These are phyloP conservation scores for Hippocampus barbouri DNA, from an alignment of 2,113 vertebrate genomes.

Conservation along the genomic window DNA sequence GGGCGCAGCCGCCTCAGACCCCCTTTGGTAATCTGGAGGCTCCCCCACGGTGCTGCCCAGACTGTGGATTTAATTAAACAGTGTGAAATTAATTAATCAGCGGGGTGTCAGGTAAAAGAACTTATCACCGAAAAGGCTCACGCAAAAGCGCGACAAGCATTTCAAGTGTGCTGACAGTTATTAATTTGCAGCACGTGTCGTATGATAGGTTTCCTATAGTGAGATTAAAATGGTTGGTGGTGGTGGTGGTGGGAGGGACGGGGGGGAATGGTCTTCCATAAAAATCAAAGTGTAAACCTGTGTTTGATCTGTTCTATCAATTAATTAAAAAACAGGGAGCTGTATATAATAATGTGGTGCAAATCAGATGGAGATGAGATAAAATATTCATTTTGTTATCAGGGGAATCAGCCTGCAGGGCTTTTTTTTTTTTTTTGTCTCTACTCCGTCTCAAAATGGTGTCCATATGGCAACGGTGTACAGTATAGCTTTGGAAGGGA, in stretches of 20 bases:
- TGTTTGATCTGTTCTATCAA: conserved; percentile 79
- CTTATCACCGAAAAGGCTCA: conserved; percentile 59
- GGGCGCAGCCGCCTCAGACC: conserved; percentile 57
- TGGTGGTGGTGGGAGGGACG: neutral
- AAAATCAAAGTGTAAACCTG: conserved; percentile 75
- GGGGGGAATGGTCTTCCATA: conserved; percentile 49
- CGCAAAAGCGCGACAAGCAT: conserved; percentile 58
- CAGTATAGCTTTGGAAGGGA: conserved; percentile 67
- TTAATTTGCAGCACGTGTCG: conserved; percentile 52
- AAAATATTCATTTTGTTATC: conserved; percentile 79
- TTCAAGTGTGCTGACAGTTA: conserved; percentile 63
- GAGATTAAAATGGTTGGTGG: conserved; percentile 48
- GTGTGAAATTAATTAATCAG: conserved; percentile 76
- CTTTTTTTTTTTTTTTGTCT: conserved; percentile 59
- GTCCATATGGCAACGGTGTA: conserved; percentile 78
- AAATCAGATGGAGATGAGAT: conserved; percentile 82
- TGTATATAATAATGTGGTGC: conserved; percentile 76
- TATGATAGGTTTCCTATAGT: conserved; percentile 49
- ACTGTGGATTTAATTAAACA: conserved; percentile 77
- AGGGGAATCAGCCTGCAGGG: conserved; percentile 75
- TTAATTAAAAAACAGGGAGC: conserved; percentile 72
- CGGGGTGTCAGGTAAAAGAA: conserved; percentile 66
- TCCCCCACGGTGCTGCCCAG: conserved; percentile 53
- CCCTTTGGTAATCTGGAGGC: conserved; percentile 56
- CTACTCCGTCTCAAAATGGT: conserved; percentile 74